A percentile compares a stretch with the other conserved stretches of the same genome.
Conservation (phyloP, 1,140 invertebrate genomes). For the Neotoxoptera formosana region DNA sequence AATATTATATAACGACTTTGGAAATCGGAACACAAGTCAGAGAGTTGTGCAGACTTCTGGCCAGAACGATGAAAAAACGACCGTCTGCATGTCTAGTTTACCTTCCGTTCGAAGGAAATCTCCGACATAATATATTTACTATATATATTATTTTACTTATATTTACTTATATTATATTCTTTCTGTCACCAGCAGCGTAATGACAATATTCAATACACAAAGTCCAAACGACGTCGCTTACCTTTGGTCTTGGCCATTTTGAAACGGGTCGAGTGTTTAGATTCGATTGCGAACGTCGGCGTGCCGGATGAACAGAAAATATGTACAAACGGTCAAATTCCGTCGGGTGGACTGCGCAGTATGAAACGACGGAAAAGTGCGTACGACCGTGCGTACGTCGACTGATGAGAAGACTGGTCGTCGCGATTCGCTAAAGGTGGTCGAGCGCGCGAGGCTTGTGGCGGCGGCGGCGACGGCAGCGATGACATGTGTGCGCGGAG, state of each 20-base stretch:
- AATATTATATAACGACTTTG: no score
- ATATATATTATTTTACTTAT: no score
- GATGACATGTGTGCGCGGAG: neutral
- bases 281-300: neutral
- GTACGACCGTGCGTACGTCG: neutral
- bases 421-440: neutral
- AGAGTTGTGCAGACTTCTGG: no score
- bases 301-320: neutral
- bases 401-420: constrained; percentile 26
- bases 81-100: no score
- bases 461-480: no score
- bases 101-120: no score
- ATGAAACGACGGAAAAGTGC: neutral
- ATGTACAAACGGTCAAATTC: neutral
- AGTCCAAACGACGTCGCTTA: neutral
- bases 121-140: no score
- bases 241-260: neutral
- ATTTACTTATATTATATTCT: no score
- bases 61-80: no score
- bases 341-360: neutral
- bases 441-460: neutral
- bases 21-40: no score
- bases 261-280: neutral
- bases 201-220: no score
- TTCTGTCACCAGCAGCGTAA: no score